Evolutionary conservation across 2,797 vertebrate genomes (phyloP), one percentile per base, ranked within the genome.

Genomic region (Corythornis leucogaster): DNA sequence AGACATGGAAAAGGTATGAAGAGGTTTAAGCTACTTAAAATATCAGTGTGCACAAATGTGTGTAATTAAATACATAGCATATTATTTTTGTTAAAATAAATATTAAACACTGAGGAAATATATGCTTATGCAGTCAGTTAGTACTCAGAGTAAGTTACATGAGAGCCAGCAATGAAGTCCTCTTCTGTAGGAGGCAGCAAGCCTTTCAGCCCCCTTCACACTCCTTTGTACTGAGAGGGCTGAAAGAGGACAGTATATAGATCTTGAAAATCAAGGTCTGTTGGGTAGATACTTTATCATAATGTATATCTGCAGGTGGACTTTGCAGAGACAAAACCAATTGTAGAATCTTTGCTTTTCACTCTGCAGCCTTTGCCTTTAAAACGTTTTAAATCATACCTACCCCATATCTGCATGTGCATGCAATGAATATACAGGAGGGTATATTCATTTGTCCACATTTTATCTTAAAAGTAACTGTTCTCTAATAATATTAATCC

Each of bases 1-100:
- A 50, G 95, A 97, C 50, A 93, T 53, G 28, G 94, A 97, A 74
- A 97, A 98, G 98, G 99, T 99, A 97, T 22, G 84, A 46, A 89
- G 70, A 67, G 22, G 2, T 59, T 84, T 90, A 54, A 31, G 35
- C 22, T 74, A 35, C 17, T 59, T 71, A 45, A 71, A 80, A 50
- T 38, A 50, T 40, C 20, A 38, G 1, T 58, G 5, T 24, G 10
- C 21, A 3, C 2, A 2, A 38, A 5, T 53, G 11, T 50, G 11
- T 82, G 46, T 68, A 45, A 73, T 70, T 76, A 70, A 87, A 69
- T 43, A 59, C 10, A 9, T 19, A 45, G 33, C 28, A 10, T 53
- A 12, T 53, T 57, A 18, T 16, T 89, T 87, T 87, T 62, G 19
- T 48, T 77, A 77, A 11, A 73, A 51, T 63, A 69, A 64, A n/a